phyloP scores from a whole-genome alignment of 2,113 vertebrate species.

The Elephas maximus region DNA sequence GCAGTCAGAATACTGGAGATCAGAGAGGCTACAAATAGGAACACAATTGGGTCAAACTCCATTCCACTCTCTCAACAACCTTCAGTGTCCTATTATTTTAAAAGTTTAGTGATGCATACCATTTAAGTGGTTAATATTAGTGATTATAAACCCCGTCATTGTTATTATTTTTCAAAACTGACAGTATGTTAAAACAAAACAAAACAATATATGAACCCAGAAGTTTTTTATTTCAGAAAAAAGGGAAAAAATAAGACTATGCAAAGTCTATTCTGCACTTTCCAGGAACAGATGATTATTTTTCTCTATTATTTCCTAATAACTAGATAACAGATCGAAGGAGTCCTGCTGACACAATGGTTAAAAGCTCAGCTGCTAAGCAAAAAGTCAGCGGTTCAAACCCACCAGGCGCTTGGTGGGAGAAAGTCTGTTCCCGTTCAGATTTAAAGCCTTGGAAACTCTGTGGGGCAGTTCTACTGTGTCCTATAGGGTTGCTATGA shows the following conservation, averaged over 20 bases:
- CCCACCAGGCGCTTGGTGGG: neutral
- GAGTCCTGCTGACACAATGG: neutral
- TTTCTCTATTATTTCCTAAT: neutral
- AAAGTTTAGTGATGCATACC: neutral
- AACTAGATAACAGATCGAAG: neutral
- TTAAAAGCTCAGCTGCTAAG: neutral
- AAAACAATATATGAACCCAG: neutral
- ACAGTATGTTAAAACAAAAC: neutral
- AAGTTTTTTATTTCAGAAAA: neutral
- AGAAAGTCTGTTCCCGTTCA: neutral
- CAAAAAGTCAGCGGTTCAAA: neutral
- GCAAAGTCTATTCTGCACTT: neutral
- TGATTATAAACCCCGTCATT: neutral
- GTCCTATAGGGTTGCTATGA: too few relatives aligned
- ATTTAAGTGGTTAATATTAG: neutral
- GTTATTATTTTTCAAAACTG: neutral
- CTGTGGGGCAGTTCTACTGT: neutral
- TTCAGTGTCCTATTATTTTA: neutral
- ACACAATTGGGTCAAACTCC: neutral
- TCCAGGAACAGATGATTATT: neutral
- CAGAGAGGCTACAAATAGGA: accelerated
- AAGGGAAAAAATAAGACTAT: neutral
- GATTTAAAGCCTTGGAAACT: neutral
- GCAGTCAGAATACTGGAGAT: neutral
- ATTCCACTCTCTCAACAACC: neutral